These are phyloP conservation scores for Drosophila sp. DNA, from an alignment of 1,140 invertebrate species.

Conservation along the genomic window DNA sequence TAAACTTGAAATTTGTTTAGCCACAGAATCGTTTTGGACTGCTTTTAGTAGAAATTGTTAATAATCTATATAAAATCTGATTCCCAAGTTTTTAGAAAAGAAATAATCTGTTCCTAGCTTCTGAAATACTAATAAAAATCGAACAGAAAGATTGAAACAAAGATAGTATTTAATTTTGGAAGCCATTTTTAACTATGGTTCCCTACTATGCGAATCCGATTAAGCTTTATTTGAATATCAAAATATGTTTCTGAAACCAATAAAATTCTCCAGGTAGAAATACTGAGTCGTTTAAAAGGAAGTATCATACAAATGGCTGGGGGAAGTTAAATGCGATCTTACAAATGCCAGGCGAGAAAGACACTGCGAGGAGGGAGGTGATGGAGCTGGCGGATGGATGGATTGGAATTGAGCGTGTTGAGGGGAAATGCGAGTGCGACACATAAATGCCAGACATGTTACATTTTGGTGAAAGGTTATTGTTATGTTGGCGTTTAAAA, in stretches of 20 bases:
- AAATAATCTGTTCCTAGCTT: too few relatives aligned
- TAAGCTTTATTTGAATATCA: not conserved
- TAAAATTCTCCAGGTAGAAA: not conserved
- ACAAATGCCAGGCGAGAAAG: slow-evolving; percentile 12
- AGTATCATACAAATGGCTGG: not conserved
- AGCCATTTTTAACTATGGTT: too few relatives aligned
- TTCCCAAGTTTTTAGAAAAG: too few relatives aligned
- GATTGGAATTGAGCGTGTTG: not conserved
- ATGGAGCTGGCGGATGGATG: not conserved
- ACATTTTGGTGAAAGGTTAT: slow-evolving; percentile 76
- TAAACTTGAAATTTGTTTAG: too few relatives aligned
- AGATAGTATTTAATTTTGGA: too few relatives aligned
- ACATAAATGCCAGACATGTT: slow-evolving; percentile 78
- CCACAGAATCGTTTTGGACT: too few relatives aligned
- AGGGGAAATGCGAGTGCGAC: slow-evolving; percentile 14
- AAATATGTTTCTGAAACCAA: not conserved
- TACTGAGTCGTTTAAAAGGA: not conserved
- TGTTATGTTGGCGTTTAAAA: slow-evolving; percentile 69
- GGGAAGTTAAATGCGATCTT: slow-evolving; percentile 19
- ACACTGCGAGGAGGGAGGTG: not conserved
- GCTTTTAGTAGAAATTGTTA: too few relatives aligned
- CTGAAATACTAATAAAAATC: too few relatives aligned
- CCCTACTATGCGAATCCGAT: too few relatives aligned
- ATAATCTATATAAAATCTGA: too few relatives aligned
- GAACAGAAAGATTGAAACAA: too few relatives aligned